Percentiles rank a stretch among this genome's conserved stretches.
Evolutionary conservation across 2,113 vertebrate species (phyloP).

Genomic region (Leucopsar rothschildi): DNA sequence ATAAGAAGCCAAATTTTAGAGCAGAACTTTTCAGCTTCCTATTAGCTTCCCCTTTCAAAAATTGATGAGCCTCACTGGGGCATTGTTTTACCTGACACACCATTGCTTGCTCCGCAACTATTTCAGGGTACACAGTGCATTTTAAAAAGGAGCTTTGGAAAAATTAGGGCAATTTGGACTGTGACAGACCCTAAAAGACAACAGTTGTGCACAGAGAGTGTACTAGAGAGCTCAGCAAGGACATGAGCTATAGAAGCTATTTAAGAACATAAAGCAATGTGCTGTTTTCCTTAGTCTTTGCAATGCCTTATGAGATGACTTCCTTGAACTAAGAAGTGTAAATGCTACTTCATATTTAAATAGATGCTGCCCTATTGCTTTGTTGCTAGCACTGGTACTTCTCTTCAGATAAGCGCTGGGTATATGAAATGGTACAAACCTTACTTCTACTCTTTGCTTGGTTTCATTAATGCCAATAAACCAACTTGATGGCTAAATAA

Average conservation of each 20-base stretch:
- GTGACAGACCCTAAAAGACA: background rate
- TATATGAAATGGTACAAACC: background rate
- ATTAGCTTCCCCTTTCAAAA: background rate
- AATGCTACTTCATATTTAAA: background rate
- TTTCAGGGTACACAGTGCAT: background rate
- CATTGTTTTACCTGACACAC: background rate
- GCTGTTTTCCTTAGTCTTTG: background rate
- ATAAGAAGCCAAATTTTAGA: background rate
- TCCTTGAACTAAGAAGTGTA: background rate
- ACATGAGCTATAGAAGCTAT: background rate
- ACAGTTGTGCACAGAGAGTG: background rate
- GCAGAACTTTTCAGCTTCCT: background rate
- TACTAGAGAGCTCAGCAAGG: background rate
- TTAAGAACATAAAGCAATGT: background rate
- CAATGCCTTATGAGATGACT: accelerated
- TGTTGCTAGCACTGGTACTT: background rate
- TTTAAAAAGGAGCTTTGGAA: background rate
- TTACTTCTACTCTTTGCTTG: background rate
- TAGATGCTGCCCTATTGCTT: background rate
- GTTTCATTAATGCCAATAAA: background rate
- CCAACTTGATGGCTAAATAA: background rate
- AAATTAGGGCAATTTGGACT: background rate
- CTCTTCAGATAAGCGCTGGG: background rate
- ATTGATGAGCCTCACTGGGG: background rate
- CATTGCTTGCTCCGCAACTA: background rate